Base-by-base conservation (phyloP, 2,797 vertebrate genomes). In the Rhincodon typus region DNA sequence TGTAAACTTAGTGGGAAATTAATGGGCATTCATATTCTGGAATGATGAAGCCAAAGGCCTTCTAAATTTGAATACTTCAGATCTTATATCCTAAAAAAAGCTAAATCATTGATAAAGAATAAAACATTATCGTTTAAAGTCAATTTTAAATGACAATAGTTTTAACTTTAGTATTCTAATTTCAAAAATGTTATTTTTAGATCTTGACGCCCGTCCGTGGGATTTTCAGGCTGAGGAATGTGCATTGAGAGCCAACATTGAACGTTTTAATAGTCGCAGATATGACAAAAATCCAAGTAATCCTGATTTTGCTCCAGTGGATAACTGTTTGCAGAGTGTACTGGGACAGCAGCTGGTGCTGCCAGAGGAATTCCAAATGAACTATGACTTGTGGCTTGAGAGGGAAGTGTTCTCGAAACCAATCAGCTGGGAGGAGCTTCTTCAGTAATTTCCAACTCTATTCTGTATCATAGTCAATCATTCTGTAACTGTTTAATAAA, bases 371-470 rank as follows among this genome's bases (percentile, higher is more conserved):
- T 98, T 98, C 97, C 98, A 98, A 96, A 97, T 98, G 97, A 98
- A 98, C 97, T 98, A 98, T 15, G 98, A 98, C 97, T 98, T 98
- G n/a, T 98, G 98, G 98, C 96, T 98, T 69, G 98, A 98, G 96
- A 96, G 98, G 90, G 98, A 98, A 96, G 98, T 98, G 34, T 98
- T 98, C 96, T 98, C 98, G 96, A 97, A 98, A 69, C 98, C 98
- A 95, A 98, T 98, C 97, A 98, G 98, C 93, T 98, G 98, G 98
- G 98, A 98, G 96, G 98, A 98, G 96, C 97, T 98, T 96, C 97
- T 98, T 94, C 98, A 98, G 96, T 98, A 97, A 98, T 4, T 7
- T 10, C 77, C 95, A 93, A 30, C 42, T 42, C 66, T 1, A 5
- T 93, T 69, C n/a, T 93, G 66, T 93, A 93, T 38, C n/a, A 42